Conservation (phyloP, 2,888 invertebrate genomes). For the Myathropa florea region DNA sequence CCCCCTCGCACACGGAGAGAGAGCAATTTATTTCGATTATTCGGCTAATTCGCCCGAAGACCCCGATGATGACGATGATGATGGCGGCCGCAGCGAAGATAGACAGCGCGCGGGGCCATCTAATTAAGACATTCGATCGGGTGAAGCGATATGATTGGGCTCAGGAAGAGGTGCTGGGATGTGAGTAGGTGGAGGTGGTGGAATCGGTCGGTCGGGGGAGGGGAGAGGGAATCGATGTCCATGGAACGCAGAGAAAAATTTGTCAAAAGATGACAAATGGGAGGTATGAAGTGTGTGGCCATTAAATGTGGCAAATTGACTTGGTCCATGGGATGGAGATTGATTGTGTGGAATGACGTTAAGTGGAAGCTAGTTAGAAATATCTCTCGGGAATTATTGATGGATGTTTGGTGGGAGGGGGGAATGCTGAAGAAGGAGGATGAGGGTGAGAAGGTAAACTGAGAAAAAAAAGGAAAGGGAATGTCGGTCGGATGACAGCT, state of each 20-base stretch:
- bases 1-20: conserved; percentile 47
- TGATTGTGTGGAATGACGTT: conserved; percentile 19
- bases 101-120: conserved; percentile 72
- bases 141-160: conserved; percentile 75
- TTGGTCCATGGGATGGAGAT: conserved; percentile 28
- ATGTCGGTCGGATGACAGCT: background rate
- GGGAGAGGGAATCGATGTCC: background rate
- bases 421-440: background rate
- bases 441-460: background rate
- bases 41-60: conserved; percentile 70
- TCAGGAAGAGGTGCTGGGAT: conserved; percentile 3
- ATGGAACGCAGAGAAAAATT: conserved; percentile 18
- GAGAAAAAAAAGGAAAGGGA: background rate
- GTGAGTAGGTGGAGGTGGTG: conserved; percentile 53
- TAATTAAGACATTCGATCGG: conserved; percentile 80
- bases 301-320: conserved; percentile 37
- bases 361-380: conserved; percentile 9
- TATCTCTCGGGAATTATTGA: background rate
- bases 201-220: background rate
- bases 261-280: conserved; percentile 53
- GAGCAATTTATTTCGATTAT: conserved; percentile 72
- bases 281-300: conserved; percentile 34
- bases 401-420: background rate
- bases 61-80: conserved; percentile 52
- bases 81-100: conserved; percentile 17